These are phyloP conservation scores for Drosophila fuyamai DNA, from an alignment of 1,140 invertebrate species.

Conservation along the genomic window DNA sequence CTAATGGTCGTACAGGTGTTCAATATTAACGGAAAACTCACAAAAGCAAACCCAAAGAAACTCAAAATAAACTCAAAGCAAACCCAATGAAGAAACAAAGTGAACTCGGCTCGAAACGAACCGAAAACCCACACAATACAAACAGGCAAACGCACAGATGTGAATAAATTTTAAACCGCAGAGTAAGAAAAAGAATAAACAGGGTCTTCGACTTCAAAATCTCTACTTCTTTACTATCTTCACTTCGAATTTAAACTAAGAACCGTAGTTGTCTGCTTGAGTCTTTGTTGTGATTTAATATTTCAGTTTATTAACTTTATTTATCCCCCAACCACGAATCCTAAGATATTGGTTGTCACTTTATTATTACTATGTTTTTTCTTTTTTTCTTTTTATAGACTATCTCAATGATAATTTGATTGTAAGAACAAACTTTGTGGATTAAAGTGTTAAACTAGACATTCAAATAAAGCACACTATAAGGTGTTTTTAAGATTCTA, in stretches of 20 bases:
- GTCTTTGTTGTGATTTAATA: background rate
- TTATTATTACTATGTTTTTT: no score
- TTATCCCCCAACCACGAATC: no score
- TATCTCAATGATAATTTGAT: no score
- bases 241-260: background rate
- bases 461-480: no score
- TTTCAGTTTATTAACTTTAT: no score
- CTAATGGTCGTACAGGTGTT: slow-evolving; percentile 54
- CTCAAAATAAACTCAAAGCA: slow-evolving; percentile 8
- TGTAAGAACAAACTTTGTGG: no score
- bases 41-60: slow-evolving; percentile 16
- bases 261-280: slow-evolving; percentile 1
- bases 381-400: no score
- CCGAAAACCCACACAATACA: slow-evolving; percentile 22
- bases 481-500: no score
- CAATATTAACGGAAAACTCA: slow-evolving; percentile 34
- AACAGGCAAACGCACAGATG: slow-evolving; percentile 21
- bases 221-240: background rate
- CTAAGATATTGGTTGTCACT: no score
- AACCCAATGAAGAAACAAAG: slow-evolving; percentile 18
- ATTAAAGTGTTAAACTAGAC: no score
- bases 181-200: background rate
- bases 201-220: background rate
- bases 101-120: slow-evolving; percentile 15
- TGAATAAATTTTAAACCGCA: slow-evolving; percentile 49